phyloP scores from a whole-genome alignment of 1,140 invertebrate genomes.

The Drosophila sulfurigaster region DNA sequence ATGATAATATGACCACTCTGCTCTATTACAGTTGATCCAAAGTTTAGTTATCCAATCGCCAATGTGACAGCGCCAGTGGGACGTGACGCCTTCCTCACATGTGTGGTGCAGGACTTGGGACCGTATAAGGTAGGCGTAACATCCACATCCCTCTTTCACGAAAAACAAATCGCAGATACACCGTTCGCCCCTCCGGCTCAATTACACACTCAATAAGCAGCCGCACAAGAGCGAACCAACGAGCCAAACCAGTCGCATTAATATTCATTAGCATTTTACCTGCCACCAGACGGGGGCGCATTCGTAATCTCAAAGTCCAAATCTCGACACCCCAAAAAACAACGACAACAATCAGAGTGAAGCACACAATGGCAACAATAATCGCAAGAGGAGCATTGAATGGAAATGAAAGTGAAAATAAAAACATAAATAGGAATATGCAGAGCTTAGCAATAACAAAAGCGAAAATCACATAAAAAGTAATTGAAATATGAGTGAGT shows the following conservation, averaged over 20 bases:
- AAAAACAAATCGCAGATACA: slow-evolving; percentile 33
- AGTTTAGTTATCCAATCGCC: slow-evolving; percentile 92
- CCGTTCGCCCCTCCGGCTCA: slow-evolving; percentile 46
- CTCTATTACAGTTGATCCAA: slow-evolving; percentile 89
- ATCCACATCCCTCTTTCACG: background rate
- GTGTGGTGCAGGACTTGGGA: slow-evolving; percentile 92
- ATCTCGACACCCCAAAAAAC: slow-evolving; percentile 73
- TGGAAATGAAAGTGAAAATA: slow-evolving; percentile 76
- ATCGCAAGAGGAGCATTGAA: slow-evolving; percentile 38
- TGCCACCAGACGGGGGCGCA: slow-evolving; percentile 26
- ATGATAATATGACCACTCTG: slow-evolving; percentile 55
- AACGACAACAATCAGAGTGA: slow-evolving; percentile 35
- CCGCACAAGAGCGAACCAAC: slow-evolving; percentile 49
- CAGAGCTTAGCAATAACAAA: slow-evolving; percentile 72
- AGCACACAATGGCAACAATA: slow-evolving; percentile 7
- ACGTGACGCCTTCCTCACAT: slow-evolving; percentile 92
- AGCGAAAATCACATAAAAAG: slow-evolving; percentile 82
- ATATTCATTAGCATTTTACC: slow-evolving; percentile 82
- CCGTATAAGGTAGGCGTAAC: slow-evolving; percentile 90
- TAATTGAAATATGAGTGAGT: slow-evolving; percentile 83
- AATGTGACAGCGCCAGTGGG: slow-evolving; percentile 94
- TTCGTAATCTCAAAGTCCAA: slow-evolving; percentile 74
- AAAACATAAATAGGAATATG: slow-evolving; percentile 80
- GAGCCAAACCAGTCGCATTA: slow-evolving; percentile 63
- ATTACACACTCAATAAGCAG: slow-evolving; percentile 82